Conservation (phyloP, 92 coral and sea anemone genomes). For the Bergia sp. region DNA sequence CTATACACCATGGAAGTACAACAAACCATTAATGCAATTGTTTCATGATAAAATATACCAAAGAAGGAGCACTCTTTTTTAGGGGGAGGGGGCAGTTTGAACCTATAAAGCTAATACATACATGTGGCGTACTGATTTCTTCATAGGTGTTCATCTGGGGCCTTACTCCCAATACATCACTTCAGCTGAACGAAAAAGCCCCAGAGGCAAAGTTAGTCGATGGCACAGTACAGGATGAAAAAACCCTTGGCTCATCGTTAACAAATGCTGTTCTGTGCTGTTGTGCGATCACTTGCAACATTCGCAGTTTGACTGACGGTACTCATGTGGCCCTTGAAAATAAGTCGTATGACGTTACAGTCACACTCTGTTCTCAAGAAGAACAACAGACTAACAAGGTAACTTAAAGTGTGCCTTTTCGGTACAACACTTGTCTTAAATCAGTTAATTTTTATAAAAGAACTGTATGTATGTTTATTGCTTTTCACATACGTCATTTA, state of each 20-base stretch:
- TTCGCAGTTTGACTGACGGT: slow-evolving; percentile 8
- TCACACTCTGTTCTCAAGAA: not conserved
- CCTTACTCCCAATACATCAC: not conserved
- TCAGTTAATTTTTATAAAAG: no score
- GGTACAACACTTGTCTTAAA: no score
- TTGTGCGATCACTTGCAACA: not conserved
- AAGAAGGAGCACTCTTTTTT: not conserved
- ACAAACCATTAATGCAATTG: no score
- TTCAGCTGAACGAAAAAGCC: not conserved
- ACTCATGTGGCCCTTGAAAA: not conserved
- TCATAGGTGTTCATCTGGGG: slow-evolving; percentile 27
- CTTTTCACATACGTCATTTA: no score
- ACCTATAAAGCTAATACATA: not conserved
- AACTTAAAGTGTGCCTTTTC: not conserved
- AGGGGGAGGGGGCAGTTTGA: no score
- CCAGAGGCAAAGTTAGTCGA: not conserved
- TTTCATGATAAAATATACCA: not conserved
- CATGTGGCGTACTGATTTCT: no score
- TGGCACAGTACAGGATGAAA: not conserved
- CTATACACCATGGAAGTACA: no score
- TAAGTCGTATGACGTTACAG: not conserved
- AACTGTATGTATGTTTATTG: no score
- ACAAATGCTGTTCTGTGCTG: not conserved
- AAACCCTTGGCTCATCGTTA: not conserved
- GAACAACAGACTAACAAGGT: not conserved